Evolutionary conservation across 2,113 vertebrate genomes (phyloP), one percentile per base, ranked within the genome.

Genomic region (Xenus cinereus): DNA sequence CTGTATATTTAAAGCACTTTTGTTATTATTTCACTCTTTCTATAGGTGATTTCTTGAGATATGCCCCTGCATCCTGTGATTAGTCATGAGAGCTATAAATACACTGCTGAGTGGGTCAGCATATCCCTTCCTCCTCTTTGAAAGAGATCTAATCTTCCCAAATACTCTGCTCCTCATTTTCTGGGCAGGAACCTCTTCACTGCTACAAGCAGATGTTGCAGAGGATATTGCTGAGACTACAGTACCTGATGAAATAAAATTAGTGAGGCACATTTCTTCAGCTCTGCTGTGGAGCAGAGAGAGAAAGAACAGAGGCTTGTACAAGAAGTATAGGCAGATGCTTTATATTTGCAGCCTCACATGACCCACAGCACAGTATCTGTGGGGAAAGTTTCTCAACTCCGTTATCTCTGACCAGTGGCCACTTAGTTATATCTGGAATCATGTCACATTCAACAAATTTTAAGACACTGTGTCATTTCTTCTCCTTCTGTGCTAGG

Each of bases 71-170:
- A 96, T 94, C 83, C 94, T 94, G 83, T 78, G 21, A 78, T 89
- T 92, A 90, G 92, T 94, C 76, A 72, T 84, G 64, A 78, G n/a
- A 80, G 37, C 74, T 94, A 88, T 86, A 96, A 96, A 92, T 95
- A 88, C 54, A 27, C 46, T 74, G n/a, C 26, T 56, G 63, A 86
- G 84, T 71, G 79, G 54, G 82, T 48, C 9, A 14, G 62, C 46
- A 73, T 16, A 63, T 41, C 45, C 57, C 37, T 89, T 77, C 68
- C 13, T 23, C 24, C 48, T 53, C 41, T 73, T 35, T 72, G 39
- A 90, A 96, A 79, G 27, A 88, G 46, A 80, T 56, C 12, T 84
- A 67, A 67, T 56, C 75, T 68, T 68, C 41, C 32, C 48, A 67
- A 69, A 84, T 56, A 62, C 21, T 51, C 75, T 74, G 32, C 16